Conservation (phyloP, 2,888 invertebrate species). For the Nemurella pictetii region DNA sequence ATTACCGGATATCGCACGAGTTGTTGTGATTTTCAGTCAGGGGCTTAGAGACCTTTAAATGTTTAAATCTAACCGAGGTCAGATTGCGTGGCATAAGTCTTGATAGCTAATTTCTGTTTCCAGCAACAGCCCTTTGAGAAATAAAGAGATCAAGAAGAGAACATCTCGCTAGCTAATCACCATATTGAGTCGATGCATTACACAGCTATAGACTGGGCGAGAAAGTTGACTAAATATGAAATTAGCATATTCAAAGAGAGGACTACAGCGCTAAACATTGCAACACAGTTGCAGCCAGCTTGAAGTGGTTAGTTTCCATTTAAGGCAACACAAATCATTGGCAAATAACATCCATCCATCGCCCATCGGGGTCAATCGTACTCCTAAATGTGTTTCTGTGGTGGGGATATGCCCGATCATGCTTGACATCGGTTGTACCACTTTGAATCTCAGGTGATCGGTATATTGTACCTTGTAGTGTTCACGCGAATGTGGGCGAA, state of each 20-base stretch:
- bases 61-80: neutral
- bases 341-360: neutral
- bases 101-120: too few species aligned
- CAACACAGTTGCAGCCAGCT: neutral
- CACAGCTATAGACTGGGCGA: neutral
- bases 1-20: neutral
- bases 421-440: neutral
- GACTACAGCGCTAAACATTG: neutral
- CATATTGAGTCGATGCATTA: neutral
- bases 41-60: neutral
- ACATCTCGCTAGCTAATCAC: neutral
- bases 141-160: neutral
- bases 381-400: neutral
- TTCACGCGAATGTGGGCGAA: neutral
- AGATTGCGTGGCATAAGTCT: neutral
- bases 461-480: neutral
- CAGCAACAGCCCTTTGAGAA: too few species aligned
- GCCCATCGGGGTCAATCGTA: neutral
- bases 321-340: neutral
- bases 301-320: neutral
- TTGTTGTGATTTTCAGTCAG: neutral
- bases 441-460: neutral
- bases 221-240: neutral
- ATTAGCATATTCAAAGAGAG: neutral
- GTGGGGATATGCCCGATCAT: neutral